phyloP scores from a whole-genome alignment of 2,797 vertebrate species.

The Tadarida brasiliensis region DNA sequence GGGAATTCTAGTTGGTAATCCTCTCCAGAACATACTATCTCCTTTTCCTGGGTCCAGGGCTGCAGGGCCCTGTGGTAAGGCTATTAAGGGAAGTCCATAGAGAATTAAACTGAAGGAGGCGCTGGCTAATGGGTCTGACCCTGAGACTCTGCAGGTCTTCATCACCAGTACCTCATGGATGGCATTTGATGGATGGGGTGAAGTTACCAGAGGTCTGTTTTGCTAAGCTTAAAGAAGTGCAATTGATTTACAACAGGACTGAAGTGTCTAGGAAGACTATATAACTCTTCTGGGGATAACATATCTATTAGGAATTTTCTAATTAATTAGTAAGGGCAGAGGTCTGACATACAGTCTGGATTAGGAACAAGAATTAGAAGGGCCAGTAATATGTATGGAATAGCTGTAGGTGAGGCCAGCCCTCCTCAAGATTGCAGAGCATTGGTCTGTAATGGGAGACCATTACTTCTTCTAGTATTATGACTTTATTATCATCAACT shows the following conservation, averaged over 20 bases:
- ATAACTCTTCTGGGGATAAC: slow-evolving; percentile 25
- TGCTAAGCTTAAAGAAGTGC: slow-evolving; percentile 22
- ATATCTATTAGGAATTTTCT: slow-evolving; percentile 52
- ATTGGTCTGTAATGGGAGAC: neutral
- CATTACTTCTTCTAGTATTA: neutral
- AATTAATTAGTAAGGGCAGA: slow-evolving; percentile 53
- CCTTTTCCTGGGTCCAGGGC: neutral
- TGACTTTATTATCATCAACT: neutral
- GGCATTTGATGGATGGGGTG: slow-evolving; percentile 21
- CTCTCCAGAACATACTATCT: neutral
- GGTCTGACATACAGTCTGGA: neutral
- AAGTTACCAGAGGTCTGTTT: slow-evolving; percentile 24
- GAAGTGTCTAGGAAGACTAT: slow-evolving; percentile 31
- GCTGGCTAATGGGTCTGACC: slow-evolving; percentile 21
- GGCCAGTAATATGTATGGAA: neutral
- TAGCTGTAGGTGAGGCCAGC: neutral
- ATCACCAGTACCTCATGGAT: neutral
- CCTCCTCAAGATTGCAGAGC: neutral
- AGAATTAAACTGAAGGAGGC: slow-evolving; percentile 6
- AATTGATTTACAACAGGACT: slow-evolving; percentile 39
- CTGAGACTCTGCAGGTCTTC: neutral
- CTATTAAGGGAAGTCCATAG: neutral
- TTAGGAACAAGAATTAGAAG: neutral
- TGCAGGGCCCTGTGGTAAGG: neutral
- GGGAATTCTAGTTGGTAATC: neutral